Percentiles rank a stretch among this genome's conserved stretches.
These are phyloP conservation scores for Thaleichthys pacificus DNA, from an alignment of 2,797 vertebrate species.

Conservation along the genomic window DNA sequence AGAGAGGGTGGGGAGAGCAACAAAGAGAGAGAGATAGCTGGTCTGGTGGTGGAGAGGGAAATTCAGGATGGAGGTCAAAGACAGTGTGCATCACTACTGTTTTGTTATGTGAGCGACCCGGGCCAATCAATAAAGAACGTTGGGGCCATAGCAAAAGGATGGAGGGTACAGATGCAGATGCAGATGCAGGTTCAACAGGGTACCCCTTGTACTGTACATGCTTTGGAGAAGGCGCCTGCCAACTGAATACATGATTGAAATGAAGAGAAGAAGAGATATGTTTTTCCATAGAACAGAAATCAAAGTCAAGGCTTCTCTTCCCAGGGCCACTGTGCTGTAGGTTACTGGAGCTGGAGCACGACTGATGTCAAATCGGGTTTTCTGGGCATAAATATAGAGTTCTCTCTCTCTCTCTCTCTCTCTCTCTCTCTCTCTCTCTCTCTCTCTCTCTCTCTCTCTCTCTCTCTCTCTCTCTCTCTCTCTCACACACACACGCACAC, in stretches of 20 bases:
- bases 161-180: too few relatives aligned
- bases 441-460: constrained; percentile 33
- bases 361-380: constrained; percentile 63
- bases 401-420: constrained; percentile 18
- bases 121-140: neutral
- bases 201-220: neutral
- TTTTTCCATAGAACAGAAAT: neutral
- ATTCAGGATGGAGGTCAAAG: neutral
- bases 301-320: neutral
- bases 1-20: neutral
- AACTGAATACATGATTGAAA: neutral
- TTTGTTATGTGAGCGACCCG: neutral
- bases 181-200: too few relatives aligned
- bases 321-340: constrained; percentile 29
- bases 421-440: too few relatives aligned
- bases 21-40: neutral
- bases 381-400: constrained; percentile 54
- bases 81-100: too few relatives aligned
- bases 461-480: constrained; percentile 34
- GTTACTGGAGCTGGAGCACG: constrained; percentile 53
- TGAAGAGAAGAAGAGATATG: neutral
- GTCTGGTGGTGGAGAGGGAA: neutral
- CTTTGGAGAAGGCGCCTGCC: neutral
- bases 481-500: neutral
- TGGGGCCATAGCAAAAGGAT: neutral